These are phyloP conservation scores for Tetramorium alpestre DNA, from an alignment of 1,140 invertebrate genomes.

Conservation along the genomic window DNA sequence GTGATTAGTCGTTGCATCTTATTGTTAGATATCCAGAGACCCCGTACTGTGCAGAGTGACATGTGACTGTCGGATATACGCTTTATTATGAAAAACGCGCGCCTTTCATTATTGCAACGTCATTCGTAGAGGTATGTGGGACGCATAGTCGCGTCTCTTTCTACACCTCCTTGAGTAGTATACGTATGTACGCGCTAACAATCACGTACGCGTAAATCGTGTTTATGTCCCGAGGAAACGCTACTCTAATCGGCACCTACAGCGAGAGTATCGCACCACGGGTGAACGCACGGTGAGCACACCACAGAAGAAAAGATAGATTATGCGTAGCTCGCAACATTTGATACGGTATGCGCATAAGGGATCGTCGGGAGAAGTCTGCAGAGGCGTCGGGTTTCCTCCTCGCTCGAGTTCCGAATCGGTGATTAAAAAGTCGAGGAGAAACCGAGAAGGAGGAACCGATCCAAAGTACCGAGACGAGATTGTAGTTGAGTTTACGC, in stretches of 20 bases:
- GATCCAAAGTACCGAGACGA: not conserved
- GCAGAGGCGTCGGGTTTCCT: slow-evolving; percentile 83
- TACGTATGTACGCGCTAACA: slow-evolving; percentile 40
- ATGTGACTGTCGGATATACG: slow-evolving; percentile 19
- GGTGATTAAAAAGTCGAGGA: slow-evolving; percentile 37
- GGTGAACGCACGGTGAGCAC: slow-evolving; percentile 74
- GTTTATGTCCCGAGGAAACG: slow-evolving; percentile 67
- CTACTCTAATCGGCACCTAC: slow-evolving; percentile 73
- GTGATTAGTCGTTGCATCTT: not conserved
- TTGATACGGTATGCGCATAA: slow-evolving; percentile 77
- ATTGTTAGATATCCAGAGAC: not conserved
- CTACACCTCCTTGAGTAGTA: slow-evolving; percentile 61
- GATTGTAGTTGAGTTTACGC: not conserved
- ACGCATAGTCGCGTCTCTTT: slow-evolving; percentile 71
- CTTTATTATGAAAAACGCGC: slow-evolving; percentile 54
- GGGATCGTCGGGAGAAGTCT: slow-evolving; percentile 74
- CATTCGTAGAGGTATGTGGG: slow-evolving; percentile 79
- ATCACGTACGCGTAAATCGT: slow-evolving; percentile 59
- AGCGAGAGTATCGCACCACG: slow-evolving; percentile 67
- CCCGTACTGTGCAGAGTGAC: slow-evolving; percentile 24
- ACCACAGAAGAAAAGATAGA: slow-evolving; percentile 77
- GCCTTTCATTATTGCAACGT: slow-evolving; percentile 58
- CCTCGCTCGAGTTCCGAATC: slow-evolving; percentile 66
- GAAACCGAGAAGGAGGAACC: not conserved
- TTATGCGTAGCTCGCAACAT: slow-evolving; percentile 78